Evolutionary conservation across 1,140 invertebrate genomes (phyloP), one percentile per base, ranked within the genome.

Genomic region (Polyergus mexicanus): DNA sequence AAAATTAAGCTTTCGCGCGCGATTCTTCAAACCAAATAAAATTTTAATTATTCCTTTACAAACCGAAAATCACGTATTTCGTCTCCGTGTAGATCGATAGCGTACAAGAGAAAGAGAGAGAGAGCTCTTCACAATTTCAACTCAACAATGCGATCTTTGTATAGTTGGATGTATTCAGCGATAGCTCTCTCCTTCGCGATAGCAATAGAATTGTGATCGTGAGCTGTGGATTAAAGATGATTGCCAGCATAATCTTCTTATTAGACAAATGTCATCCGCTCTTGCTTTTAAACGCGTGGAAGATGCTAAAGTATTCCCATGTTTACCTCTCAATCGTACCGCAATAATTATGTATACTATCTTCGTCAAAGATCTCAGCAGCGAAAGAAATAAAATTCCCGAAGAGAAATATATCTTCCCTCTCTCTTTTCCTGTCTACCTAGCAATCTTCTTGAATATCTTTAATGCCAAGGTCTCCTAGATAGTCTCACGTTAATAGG

Each of bases 141-240:
- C 3, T 19, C 63, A n/a, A 69, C 51, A 65, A 65, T 19, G 41
- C 28, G 5, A 28, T 38, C 51, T 32, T 7, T 19, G 35, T 25
- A 25, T 32, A 71, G n/a, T 19, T 54, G 66, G 2, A 44, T 38
- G 66, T 38, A 58, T 65, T 78, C 47, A 10, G 19, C 38, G 47
- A 2, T 25, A n/a, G 51, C 76, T 80, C 69, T 80, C 76, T 80
- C 76, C 63, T 69, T 62, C 74, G 74, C 35, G 16, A n/a, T 51
- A n/a, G 60, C 71, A 28, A 51, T 72, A 41, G 44, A 22, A 71
- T 71, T 69, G 44, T 71, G 13, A 80, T 56, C 4, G 47, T 19
- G 28, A 80, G n/a, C n/a, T 3, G 47, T 16, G 16, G 41, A 72
- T 54, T n/a, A 4, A 38, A 75, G 47, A 54, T 51, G 10, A 11